Evolutionary conservation across 2,888 invertebrate species (phyloP), one percentile per base, ranked within the genome.

Genomic region (Temnothorax rugatulus): DNA sequence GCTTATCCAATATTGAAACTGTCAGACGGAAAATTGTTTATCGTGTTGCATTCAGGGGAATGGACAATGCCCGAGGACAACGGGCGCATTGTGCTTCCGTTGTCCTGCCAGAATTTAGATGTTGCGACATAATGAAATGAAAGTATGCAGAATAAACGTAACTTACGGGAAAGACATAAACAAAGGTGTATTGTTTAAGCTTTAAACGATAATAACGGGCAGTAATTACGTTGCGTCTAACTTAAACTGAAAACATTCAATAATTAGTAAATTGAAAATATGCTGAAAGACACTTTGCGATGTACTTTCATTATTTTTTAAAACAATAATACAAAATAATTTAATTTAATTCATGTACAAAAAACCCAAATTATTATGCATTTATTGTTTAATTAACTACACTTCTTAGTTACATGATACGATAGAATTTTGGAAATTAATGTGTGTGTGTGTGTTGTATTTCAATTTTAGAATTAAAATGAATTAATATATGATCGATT

Each of bases 1-100:
- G 77, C 29, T 79, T 57, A 44, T 34, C 44, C 79, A 44, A 54
- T 71, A 71, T 34, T 71, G 57, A 59, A 34, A 79, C 57, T 69
- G 57, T 79, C 57, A 18, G 44, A 44, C n/a, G 34, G 29, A 71
- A 79, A 79, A 79, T 71, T 44, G 18, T 71, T 71, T 57, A 54
- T n/a, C 41, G 9, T 44, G 21, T 54, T 71, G 57, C 13, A 54
- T 38, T 21, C 54, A 25, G 15, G 5, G 7, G 34, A 38, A n/a
- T 44, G 34, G 34, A 7, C 77, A 29, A 79, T 69, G 69, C 7
- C 69, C 44, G 57, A 50, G 21, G 21, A 68, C 29, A 77, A 69
- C 29, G 41, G 44, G 13, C 5, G 15, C 54, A 54, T 47, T 71
- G 29, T 21, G 34, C 9, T 68, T 47, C 13, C 21, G 50, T 76